Evolutionary conservation across 1,140 invertebrate species (phyloP).

Genomic region (Diprion similis): DNA sequence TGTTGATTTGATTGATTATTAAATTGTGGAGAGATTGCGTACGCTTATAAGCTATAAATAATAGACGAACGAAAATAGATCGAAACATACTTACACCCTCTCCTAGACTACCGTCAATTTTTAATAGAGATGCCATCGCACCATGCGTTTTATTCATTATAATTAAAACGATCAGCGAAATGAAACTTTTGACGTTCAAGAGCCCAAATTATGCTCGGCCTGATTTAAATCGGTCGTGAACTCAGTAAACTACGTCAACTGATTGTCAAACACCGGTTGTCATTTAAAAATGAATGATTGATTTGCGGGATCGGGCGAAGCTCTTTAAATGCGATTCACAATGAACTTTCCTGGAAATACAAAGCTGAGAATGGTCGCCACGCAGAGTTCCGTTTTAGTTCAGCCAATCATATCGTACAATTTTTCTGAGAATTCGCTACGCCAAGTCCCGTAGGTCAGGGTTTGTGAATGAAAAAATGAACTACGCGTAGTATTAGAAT

Average conservation of each 20-base stretch:
- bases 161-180: not conserved
- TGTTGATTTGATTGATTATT: not conserved
- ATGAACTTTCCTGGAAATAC: not conserved
- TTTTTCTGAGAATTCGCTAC: not conserved
- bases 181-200: too few relatives aligned
- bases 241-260: not conserved
- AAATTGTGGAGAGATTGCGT: not conserved
- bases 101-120: slow-evolving; percentile 70
- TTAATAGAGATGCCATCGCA: slow-evolving; percentile 47
- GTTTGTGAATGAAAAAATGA: not conserved
- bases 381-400: not conserved
- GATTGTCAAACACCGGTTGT: not conserved
- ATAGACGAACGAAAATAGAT: slow-evolving; percentile 15
- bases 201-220: too few relatives aligned
- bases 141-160: slow-evolving; percentile 4
- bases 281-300: not conserved
- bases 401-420: not conserved
- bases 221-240: not conserved
- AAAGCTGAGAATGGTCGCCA: not conserved
- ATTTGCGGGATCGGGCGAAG: not conserved
- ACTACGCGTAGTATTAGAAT: not conserved
- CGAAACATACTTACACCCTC: slow-evolving; percentile 65
- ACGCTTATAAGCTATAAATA: slow-evolving; percentile 1
- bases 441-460: not conserved
- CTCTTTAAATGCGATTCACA: not conserved